Conservation (phyloP, 2,113 vertebrate genomes). For the Falcunculus frontatus region DNA sequence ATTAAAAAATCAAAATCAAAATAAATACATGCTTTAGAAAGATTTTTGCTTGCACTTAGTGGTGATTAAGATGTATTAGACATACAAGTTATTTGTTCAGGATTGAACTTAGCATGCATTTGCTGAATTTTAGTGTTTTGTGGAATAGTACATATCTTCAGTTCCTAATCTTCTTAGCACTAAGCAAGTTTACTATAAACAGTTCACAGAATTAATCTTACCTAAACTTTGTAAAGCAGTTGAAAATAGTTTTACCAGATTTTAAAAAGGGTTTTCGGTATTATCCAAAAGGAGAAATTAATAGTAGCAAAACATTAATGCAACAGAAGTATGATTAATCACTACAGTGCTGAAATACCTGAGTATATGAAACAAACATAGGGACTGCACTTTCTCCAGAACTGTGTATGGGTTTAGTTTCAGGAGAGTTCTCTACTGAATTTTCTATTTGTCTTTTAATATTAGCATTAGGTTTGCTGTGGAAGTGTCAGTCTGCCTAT, state of each 20-base stretch:
- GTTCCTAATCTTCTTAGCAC: neutral
- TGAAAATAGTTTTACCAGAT: neutral
- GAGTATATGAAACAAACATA: neutral
- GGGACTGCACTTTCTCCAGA: neutral
- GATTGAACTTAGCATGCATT: neutral
- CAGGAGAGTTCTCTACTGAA: neutral
- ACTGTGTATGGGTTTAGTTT: neutral
- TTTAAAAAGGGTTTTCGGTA: neutral
- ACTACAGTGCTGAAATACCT: neutral
- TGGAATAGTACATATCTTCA: neutral
- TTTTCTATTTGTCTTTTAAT: neutral
- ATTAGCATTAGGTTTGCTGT: neutral
- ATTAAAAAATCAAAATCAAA: neutral
- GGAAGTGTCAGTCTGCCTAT: neutral
- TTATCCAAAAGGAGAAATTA: neutral
- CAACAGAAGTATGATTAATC: neutral
- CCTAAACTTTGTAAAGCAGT: neutral
- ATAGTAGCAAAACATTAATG: neutral
- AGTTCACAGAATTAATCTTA: neutral
- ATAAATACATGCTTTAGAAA: neutral
- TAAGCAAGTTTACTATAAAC: neutral
- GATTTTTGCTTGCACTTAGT: neutral
- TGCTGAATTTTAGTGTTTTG: neutral
- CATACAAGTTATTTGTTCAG: neutral
- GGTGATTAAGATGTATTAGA: neutral